Percentiles rank a stretch among this genome's conserved stretches.
Conservation (phyloP, 2,888 invertebrate genomes). For the Parelbella ahira region DNA sequence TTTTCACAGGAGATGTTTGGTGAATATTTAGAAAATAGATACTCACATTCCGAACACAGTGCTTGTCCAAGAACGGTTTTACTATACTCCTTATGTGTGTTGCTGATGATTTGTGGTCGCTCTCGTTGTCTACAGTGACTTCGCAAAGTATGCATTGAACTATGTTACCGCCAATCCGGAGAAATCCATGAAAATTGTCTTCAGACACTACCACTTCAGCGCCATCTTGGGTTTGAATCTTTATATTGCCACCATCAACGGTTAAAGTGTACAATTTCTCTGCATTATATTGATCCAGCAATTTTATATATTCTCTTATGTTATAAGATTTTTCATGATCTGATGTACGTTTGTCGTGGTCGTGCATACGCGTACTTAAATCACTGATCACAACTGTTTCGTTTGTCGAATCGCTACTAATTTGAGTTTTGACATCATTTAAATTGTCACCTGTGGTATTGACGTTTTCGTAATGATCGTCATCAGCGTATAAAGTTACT, state of each 20-base stretch:
- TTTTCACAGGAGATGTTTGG: no score
- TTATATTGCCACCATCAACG: neutral
- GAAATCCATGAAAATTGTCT: slow-evolving; percentile 33
- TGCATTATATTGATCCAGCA: slow-evolving; percentile 12
- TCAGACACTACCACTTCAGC: slow-evolving; percentile 28
- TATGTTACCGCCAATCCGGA: slow-evolving; percentile 6
- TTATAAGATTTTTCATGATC: no score
- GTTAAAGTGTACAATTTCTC: neutral
- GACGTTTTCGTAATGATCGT: neutral
- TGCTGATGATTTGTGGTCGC: slow-evolving; percentile 25
- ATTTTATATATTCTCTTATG: slow-evolving; percentile 12
- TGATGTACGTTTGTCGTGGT: no score
- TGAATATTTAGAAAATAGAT: neutral
- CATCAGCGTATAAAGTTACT: slow-evolving; percentile 27
- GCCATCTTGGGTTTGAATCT: slow-evolving; percentile 26
- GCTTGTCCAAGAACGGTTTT: slow-evolving; percentile 29
- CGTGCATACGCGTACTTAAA: neutral
- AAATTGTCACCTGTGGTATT: neutral
- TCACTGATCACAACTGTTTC: slow-evolving; percentile 9
- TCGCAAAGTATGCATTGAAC: slow-evolving; percentile 22
- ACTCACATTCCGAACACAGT: slow-evolving; percentile 35
- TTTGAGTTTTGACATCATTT: neutral
- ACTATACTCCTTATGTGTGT: slow-evolving; percentile 31
- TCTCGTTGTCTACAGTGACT: slow-evolving; percentile 9
- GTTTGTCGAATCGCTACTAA: neutral